A percentile compares a stretch with the other conserved stretches of the same genome.
Evolutionary conservation across 2,113 vertebrate genomes (phyloP).

Genomic region (Leuciscus idus): DNA sequence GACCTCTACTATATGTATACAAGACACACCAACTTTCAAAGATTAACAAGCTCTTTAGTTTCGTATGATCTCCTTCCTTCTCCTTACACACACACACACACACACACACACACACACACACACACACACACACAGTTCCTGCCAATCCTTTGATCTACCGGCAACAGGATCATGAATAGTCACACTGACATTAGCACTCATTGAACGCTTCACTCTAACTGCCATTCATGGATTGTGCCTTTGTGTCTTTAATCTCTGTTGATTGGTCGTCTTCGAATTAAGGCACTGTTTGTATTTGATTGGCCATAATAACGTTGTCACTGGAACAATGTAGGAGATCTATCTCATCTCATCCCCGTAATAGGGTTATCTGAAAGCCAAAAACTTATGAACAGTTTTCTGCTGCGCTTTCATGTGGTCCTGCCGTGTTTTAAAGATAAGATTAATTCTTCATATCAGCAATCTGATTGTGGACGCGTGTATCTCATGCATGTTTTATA

Average conservation of each 20-base stretch:
- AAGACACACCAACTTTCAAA: not conserved
- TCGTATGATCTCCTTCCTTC: conserved; percentile 3
- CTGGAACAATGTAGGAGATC: conserved; percentile 62
- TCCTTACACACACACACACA: not conserved
- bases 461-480: conserved; percentile 73
- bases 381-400: conserved; percentile 47
- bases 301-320: conserved; percentile 70
- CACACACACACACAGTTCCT: not conserved
- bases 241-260: conserved; percentile 42
- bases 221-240: conserved; percentile 18
- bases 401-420: conserved; percentile 56
- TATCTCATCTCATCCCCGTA: conserved; percentile 45
- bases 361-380: conserved; percentile 57
- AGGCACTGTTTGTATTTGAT: conserved; percentile 64
- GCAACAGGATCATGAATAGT: conserved; percentile 32
- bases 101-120: not conserved
- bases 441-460: conserved; percentile 73
- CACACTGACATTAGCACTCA: conserved; percentile 22
- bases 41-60: conserved; percentile 16
- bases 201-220: conserved; percentile 20
- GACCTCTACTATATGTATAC: not conserved
- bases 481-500: conserved; percentile 76
- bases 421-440: conserved; percentile 58
- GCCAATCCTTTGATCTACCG: conserved; percentile 19
- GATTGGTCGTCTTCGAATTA: conserved; percentile 28